Conservation (phyloP, 2,888 invertebrate genomes). For the Trichacis sp. region DNA sequence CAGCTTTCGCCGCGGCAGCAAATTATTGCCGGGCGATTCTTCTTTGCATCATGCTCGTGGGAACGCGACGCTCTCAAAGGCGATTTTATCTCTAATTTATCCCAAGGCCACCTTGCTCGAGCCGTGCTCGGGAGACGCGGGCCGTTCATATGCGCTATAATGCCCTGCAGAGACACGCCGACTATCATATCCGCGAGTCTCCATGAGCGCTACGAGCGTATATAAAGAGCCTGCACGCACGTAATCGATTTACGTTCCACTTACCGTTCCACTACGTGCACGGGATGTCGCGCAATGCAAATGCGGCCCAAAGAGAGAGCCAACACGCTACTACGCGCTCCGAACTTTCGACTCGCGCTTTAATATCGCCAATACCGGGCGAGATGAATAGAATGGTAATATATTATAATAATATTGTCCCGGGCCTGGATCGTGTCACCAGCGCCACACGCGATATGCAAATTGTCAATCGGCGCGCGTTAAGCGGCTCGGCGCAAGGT, state of each 20-base stretch:
- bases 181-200: constrained; percentile 48
- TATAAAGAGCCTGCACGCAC: constrained; percentile 50
- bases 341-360: too few relatives aligned
- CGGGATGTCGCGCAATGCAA: constrained; percentile 36
- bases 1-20: constrained; percentile 29
- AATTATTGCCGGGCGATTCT: constrained; percentile 38
- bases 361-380: too few relatives aligned
- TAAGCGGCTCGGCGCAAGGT: constrained; percentile 65
- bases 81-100: constrained; percentile 62
- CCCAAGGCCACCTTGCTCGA: constrained; percentile 52
- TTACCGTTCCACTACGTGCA: constrained; percentile 28
- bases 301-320: too few relatives aligned
- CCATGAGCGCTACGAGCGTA: too few relatives aligned
- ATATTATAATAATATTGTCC: too few relatives aligned
- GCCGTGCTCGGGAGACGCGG: too few relatives aligned
- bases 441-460: constrained; percentile 52
- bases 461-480: constrained; percentile 59
- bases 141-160: constrained; percentile 37
- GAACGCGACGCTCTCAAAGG: constrained; percentile 62
- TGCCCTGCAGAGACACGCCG: constrained; percentile 40
- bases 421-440: constrained; percentile 57
- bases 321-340: too few relatives aligned
- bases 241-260: constrained; percentile 52
- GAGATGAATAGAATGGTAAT: too few relatives aligned
- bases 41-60: constrained; percentile 53